A percentile compares a stretch with the other conserved stretches of the same genome.
Conservation (phyloP, 2,797 vertebrate genomes). For the Cyprinodon diabolis region DNA sequence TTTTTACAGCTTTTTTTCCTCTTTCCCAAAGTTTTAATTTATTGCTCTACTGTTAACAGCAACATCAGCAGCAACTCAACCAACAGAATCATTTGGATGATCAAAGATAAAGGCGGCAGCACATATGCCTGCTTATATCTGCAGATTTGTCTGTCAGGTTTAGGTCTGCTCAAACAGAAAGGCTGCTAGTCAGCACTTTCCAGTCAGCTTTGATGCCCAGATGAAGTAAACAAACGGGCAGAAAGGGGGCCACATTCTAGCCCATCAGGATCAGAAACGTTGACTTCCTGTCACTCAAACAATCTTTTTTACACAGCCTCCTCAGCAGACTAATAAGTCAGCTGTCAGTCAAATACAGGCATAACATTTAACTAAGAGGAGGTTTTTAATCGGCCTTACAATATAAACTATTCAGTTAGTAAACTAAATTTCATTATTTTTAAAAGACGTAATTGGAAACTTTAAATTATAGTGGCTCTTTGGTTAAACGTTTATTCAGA, state of each 20-base stretch:
- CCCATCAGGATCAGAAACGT: conserved; percentile 17
- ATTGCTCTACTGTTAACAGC: neutral
- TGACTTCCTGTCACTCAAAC: conserved; percentile 31
- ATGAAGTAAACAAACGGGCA: conserved; percentile 3
- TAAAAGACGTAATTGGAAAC: neutral
- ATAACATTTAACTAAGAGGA: neutral
- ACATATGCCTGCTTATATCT: conserved; percentile 1
- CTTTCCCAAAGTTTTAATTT: conserved; percentile 12
- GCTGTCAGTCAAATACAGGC: neutral
- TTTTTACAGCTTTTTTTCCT: conserved; percentile 23
- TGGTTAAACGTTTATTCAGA: neutral
- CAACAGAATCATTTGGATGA: neutral
- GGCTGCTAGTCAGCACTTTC: conserved; percentile 14
- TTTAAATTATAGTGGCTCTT: conserved; percentile 8
- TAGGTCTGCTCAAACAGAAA: conserved; percentile 1
- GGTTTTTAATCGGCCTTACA: too few relatives aligned
- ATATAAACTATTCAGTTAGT: too few relatives aligned
- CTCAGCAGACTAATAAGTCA: neutral
- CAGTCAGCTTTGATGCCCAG: conserved; percentile 11
- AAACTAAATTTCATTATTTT: neutral
- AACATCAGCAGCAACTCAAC: conserved; percentile 17
- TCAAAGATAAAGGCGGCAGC: neutral
- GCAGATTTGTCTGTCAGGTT: neutral
- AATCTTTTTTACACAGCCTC: conserved; percentile 19
- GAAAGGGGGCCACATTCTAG: conserved; percentile 17